These are phyloP conservation scores for Lysandra bellargus DNA, from an alignment of 2,888 invertebrate genomes.

Conservation along the genomic window DNA sequence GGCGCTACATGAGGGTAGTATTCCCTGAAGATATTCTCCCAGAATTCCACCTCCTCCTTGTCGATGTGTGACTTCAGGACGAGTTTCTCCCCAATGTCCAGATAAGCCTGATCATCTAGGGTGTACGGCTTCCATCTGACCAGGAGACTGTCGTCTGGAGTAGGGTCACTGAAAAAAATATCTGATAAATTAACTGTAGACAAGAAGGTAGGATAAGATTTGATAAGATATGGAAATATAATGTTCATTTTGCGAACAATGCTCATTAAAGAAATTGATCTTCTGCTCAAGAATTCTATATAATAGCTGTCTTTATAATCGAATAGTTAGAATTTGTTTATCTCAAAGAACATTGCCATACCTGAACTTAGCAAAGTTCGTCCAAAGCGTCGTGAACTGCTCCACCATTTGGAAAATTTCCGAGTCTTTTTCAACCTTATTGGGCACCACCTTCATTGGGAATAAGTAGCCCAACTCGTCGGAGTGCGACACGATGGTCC, in stretches of 20 bases:
- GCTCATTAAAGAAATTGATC: background rate
- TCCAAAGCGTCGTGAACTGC: constrained; percentile 57
- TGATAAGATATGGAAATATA: background rate
- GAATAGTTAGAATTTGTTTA: background rate
- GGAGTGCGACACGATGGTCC: constrained; percentile 35
- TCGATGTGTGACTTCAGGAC: constrained; percentile 44
- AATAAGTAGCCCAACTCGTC: constrained; percentile 45
- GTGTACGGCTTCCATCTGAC: constrained; percentile 52
- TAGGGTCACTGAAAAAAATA: constrained; percentile 53
- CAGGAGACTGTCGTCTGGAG: constrained; percentile 50
- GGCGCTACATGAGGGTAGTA: constrained; percentile 46
- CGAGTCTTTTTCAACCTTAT: constrained; percentile 44
- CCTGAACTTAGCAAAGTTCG: constrained; percentile 66
- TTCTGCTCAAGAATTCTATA: background rate
- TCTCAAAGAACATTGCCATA: constrained; percentile 42
- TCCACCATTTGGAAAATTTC: constrained; percentile 53
- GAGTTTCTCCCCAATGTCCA: constrained; percentile 54
- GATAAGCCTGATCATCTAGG: constrained; percentile 47
- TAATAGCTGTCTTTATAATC: background rate
- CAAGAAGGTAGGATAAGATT: background rate
- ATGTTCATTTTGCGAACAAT: too few relatives aligned
- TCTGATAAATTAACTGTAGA: background rate
- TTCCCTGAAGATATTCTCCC: constrained; percentile 51
- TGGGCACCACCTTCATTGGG: constrained; percentile 41
- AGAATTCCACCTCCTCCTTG: constrained; percentile 50